Evolutionary conservation across 2,797 vertebrate genomes (phyloP).

Genomic region (Staurois parvus): DNA sequence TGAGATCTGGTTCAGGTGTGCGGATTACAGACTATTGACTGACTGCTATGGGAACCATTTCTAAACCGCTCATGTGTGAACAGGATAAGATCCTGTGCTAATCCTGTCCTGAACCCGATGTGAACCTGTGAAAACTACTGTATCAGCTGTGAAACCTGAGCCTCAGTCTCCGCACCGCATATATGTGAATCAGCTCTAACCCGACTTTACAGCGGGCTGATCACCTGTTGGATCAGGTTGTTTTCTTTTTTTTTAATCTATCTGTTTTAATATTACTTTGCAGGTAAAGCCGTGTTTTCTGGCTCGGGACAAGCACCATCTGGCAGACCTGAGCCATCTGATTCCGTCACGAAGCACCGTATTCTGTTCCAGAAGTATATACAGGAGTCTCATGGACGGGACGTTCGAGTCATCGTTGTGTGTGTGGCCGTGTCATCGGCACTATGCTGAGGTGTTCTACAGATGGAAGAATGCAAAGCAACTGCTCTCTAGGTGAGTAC

Average conservation of each 20-base stretch:
- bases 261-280: background rate
- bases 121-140: too few species aligned
- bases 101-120: too few species aligned
- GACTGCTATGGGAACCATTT: too few species aligned
- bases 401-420: constrained; percentile 82
- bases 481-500: constrained; percentile 80
- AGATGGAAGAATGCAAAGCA: constrained; percentile 84
- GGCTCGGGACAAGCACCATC: constrained; percentile 83
- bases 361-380: constrained; percentile 83
- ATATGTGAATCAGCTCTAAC: too few species aligned
- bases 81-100: too few species aligned
- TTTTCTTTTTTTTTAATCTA: background rate
- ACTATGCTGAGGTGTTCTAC: constrained; percentile 85
- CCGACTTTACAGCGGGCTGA: too few species aligned
- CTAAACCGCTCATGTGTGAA: too few species aligned
- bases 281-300: constrained; percentile 85
- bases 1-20: too few species aligned
- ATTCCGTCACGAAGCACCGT: constrained; percentile 84
- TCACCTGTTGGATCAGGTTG: too few species aligned
- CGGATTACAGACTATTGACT: too few species aligned
- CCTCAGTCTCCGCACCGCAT: too few species aligned
- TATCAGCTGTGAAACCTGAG: too few species aligned
- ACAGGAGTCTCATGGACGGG: constrained; percentile 83
- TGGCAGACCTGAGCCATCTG: constrained; percentile 82
- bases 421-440: constrained; percentile 82